Percentiles rank a stretch among this genome's conserved stretches.
phyloP scores from a whole-genome alignment of 2,113 vertebrate genomes.

The Erythrolamprus reginae region DNA sequence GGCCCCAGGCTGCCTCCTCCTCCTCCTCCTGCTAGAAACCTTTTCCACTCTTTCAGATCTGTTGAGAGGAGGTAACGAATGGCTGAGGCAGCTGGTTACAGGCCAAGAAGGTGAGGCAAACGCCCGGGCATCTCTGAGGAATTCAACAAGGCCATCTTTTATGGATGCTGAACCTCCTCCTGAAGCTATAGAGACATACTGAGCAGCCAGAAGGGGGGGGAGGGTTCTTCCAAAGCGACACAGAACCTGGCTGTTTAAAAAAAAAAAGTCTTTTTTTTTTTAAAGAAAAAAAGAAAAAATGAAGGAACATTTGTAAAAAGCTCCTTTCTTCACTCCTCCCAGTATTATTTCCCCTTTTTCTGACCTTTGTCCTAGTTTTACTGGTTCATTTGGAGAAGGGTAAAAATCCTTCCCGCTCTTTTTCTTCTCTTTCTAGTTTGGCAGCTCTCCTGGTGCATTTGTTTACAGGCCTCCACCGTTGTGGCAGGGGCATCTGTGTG shows the following conservation, averaged over 20 bases:
- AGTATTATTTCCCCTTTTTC: background rate
- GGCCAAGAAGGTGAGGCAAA: background rate
- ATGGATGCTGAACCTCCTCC: background rate
- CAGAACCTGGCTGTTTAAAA: background rate
- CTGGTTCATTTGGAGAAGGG: background rate
- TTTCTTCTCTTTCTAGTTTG: background rate
- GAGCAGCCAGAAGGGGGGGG: background rate
- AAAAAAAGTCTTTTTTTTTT: background rate
- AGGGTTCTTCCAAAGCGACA: background rate
- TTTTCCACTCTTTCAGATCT: background rate
- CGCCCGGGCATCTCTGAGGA: background rate
- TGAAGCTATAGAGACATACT: background rate
- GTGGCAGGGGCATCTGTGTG: background rate
- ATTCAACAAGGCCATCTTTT: background rate
- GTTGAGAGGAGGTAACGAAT: background rate
- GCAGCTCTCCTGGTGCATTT: background rate
- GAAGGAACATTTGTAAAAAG: background rate
- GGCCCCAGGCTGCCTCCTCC: background rate
- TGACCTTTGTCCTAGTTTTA: slow-evolving; percentile 20
- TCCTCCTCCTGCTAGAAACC: background rate
- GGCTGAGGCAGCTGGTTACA: background rate
- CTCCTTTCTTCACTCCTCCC: slow-evolving; percentile 18
- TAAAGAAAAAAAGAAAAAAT: background rate
- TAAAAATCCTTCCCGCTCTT: background rate
- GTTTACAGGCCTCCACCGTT: background rate